Conservation (phyloP, 2,797 vertebrate genomes). For the Aldrovandia affinis region DNA sequence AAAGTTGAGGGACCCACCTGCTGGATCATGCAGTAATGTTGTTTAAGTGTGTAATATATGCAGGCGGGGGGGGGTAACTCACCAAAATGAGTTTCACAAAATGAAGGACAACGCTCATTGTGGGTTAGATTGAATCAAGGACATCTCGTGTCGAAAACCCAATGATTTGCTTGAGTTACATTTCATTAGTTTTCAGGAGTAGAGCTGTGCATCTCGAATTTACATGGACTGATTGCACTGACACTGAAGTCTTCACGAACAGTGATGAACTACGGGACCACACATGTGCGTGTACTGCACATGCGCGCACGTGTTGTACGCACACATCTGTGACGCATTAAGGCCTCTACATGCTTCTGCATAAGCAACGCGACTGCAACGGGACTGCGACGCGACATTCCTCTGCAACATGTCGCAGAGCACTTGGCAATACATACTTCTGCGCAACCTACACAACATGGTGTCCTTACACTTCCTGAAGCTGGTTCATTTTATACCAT, state of each 20-base stretch:
- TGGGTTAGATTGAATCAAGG: background rate
- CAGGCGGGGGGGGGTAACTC: background rate
- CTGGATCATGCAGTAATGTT: no score
- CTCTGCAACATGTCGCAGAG: no score
- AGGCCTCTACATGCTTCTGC: no score
- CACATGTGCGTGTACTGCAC: background rate
- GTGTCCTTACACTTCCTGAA: no score
- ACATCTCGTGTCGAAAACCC: background rate
- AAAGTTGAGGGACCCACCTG: background rate
- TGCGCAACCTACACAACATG: no score
- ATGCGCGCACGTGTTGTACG: constrained; percentile 38
- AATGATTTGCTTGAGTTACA: constrained; percentile 45
- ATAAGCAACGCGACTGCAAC: no score
- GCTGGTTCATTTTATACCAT: no score
- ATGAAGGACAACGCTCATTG: no score
- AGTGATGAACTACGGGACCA: background rate
- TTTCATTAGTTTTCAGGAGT: background rate
- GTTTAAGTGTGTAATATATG: no score
- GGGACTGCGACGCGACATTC: no score
- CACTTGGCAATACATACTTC: no score
- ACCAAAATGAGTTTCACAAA: background rate
- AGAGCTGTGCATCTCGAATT: background rate
- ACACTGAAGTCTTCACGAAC: constrained; percentile 42
- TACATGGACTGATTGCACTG: background rate
- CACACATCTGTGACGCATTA: background rate